Evolutionary conservation across 92 coral and sea anemone genomes (phyloP).

Genomic region (Heliopora coerulea): DNA sequence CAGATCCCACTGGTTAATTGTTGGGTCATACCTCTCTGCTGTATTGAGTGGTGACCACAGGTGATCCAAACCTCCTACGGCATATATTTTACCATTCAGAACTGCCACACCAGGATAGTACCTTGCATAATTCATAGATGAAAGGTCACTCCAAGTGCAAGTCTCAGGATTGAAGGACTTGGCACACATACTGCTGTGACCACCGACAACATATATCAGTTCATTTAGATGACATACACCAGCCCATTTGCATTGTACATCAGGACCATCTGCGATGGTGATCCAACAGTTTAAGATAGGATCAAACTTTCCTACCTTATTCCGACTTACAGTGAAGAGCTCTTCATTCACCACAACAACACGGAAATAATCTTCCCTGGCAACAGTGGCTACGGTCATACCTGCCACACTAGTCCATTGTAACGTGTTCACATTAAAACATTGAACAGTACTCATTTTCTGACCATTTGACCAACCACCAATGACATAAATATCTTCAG

Average conservation of each 20-base stretch:
- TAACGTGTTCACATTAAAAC: constrained; percentile 95
- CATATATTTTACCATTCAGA: constrained; percentile 83
- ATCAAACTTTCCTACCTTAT: constrained; percentile 97
- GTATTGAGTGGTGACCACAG: constrained; percentile 96
- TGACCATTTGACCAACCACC: constrained; percentile 99
- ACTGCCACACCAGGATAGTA: constrained; percentile 99
- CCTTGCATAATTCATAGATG: constrained; percentile 92
- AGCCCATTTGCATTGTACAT: constrained; percentile 99
- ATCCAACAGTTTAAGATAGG: constrained; percentile 94
- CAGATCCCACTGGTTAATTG: constrained; percentile 74
- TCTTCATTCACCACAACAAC: constrained; percentile 94
- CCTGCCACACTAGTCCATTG: constrained; percentile 97
- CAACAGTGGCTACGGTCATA: constrained; percentile 94
- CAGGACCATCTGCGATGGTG: constrained; percentile 94
- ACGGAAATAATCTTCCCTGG: constrained; percentile 91
- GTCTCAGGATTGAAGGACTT: constrained; percentile 91
- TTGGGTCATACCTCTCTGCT: constrained; percentile 86
- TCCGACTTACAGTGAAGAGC: constrained; percentile 95
- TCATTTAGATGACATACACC: constrained; percentile 94
- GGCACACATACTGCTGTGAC: constrained; percentile 98
- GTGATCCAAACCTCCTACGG: constrained; percentile 97
- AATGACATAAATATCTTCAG: constrained; percentile 94
- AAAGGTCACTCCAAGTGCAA: constrained; percentile 77
- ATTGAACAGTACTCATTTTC: constrained; percentile 96
- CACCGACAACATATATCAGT: constrained; percentile 93